Percentiles rank a stretch among this genome's conserved stretches.
Evolutionary conservation across 2,888 invertebrate species (phyloP).

Genomic region (Abrostola tripartita): DNA sequence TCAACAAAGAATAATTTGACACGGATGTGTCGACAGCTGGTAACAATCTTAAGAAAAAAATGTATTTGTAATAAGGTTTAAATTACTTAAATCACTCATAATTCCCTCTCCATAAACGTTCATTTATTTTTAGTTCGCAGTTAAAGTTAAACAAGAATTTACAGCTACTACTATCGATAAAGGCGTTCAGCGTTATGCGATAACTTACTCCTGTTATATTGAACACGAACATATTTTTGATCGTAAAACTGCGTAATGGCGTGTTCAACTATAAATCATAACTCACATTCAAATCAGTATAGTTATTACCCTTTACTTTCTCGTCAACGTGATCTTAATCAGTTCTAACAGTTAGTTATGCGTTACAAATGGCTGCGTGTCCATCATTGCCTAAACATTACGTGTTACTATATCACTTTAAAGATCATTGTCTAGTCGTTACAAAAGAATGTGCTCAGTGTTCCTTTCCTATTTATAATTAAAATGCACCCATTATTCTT

Average conservation of each 20-base stretch:
- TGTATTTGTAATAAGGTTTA: no score
- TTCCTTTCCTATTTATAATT: constrained; percentile 62
- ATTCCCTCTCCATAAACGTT: constrained; percentile 31
- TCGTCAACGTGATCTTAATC: constrained; percentile 10
- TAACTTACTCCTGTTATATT: constrained; percentile 26
- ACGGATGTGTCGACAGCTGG: no score
- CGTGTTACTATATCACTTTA: constrained; percentile 25
- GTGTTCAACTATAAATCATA: constrained; percentile 26
- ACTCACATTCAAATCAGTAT: constrained; percentile 22
- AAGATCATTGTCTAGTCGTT: constrained; percentile 40
- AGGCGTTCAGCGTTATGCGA: constrained; percentile 14
- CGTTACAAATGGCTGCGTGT: constrained; percentile 24
- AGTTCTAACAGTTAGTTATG: constrained; percentile 20
- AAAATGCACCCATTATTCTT: constrained; percentile 72
- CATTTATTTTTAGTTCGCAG: constrained; percentile 45
- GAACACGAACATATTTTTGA: constrained; percentile 20
- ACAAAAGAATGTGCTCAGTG: constrained; percentile 53
- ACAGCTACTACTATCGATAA: constrained; percentile 11
- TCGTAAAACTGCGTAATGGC: constrained; percentile 26
- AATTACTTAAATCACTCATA: no score
- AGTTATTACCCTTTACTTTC: constrained; percentile 18
- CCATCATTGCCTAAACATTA: constrained; percentile 11
- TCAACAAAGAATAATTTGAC: no score
- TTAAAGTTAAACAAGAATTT: constrained; percentile 39
- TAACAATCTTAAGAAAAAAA: no score